These are phyloP conservation scores for Capromys pilorides DNA, from an alignment of 2,797 vertebrate species.

Conservation along the genomic window DNA sequence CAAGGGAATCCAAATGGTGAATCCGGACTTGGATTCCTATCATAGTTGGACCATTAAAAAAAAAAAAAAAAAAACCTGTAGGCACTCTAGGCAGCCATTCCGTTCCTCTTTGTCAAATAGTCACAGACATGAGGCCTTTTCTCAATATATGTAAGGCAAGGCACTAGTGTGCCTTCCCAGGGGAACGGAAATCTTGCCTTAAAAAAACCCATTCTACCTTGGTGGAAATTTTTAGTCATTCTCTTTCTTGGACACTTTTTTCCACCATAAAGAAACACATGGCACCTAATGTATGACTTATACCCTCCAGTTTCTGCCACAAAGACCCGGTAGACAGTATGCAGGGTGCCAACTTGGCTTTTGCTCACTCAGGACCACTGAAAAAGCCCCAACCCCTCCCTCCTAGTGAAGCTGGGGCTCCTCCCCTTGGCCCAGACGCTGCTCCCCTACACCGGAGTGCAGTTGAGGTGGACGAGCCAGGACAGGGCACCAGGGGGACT, in stretches of 20 bases:
- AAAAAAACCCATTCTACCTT: slow-evolving; percentile 31
- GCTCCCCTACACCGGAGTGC: not conserved
- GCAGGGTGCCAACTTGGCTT: not conserved
- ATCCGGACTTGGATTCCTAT: not conserved
- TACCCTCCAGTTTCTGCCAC: not conserved
- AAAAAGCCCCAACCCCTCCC: not conserved
- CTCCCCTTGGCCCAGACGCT: not conserved
- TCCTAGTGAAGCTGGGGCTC: not conserved
- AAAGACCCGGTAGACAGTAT: not conserved
- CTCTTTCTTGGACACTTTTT: slow-evolving; percentile 36
- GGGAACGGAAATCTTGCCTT: slow-evolving; percentile 46
- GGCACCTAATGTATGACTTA: not conserved
- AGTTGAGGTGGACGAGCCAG: not conserved
- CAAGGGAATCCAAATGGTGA: not conserved
- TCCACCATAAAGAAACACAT: not conserved
- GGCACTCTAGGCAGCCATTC: not conserved
- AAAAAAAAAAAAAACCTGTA: slow-evolving; percentile 8
- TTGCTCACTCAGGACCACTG: not conserved
- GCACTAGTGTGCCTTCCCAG: slow-evolving; percentile 9
- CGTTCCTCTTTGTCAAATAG: slow-evolving; percentile 31
- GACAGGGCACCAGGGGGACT: slow-evolving; percentile 58
- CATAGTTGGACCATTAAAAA: not conserved
- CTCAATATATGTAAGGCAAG: not conserved
- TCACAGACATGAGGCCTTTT: slow-evolving; percentile 4
- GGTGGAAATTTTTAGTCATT: slow-evolving; percentile 71